Conservation (phyloP, 2,888 invertebrate genomes). For the Drosophila incognita region DNA sequence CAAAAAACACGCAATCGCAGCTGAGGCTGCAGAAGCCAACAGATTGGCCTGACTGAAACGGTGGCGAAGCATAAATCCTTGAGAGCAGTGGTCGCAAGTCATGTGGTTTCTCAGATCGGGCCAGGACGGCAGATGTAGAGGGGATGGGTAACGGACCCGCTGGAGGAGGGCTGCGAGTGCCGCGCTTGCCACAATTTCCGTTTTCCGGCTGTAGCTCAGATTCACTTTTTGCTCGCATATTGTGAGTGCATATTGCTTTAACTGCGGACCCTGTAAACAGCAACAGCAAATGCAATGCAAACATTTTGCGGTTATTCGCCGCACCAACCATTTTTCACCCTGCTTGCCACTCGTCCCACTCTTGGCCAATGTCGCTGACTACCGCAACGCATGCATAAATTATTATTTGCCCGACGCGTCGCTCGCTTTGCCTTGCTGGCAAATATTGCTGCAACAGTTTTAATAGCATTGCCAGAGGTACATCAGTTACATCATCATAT, state of each 20-base stretch:
- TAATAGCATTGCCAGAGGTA: conserved; percentile 6
- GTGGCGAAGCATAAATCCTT: conserved; percentile 73
- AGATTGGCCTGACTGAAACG: conserved; percentile 71
- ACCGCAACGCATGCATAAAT: conserved; percentile 80
- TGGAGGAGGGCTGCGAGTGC: conserved; percentile 12
- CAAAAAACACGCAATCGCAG: conserved; percentile 39
- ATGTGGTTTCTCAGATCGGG: conserved; percentile 59
- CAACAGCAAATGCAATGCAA: conserved; percentile 48
- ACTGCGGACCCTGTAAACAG: conserved; percentile 46
- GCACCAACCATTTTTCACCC: conserved; percentile 41
- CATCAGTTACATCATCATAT: conserved; percentile 7
- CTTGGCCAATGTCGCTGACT: conserved; percentile 39
- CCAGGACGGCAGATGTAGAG: background rate
- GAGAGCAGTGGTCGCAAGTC: conserved; percentile 54
- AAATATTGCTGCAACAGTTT: conserved; percentile 66
- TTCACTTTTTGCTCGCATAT: conserved; percentile 67
- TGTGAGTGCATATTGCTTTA: conserved; percentile 55
- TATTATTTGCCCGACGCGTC: conserved; percentile 70
- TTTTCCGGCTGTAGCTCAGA: conserved; percentile 77
- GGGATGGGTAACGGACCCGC: conserved; percentile 4
- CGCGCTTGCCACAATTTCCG: conserved; percentile 76
- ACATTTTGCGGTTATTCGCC: conserved; percentile 70
- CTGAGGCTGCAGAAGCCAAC: conserved; percentile 47
- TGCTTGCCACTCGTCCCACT: background rate
- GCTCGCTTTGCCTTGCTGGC: conserved; percentile 73